Base-by-base conservation (phyloP, 2,113 vertebrate genomes). In the Lycocorax pyrrhopterus region DNA sequence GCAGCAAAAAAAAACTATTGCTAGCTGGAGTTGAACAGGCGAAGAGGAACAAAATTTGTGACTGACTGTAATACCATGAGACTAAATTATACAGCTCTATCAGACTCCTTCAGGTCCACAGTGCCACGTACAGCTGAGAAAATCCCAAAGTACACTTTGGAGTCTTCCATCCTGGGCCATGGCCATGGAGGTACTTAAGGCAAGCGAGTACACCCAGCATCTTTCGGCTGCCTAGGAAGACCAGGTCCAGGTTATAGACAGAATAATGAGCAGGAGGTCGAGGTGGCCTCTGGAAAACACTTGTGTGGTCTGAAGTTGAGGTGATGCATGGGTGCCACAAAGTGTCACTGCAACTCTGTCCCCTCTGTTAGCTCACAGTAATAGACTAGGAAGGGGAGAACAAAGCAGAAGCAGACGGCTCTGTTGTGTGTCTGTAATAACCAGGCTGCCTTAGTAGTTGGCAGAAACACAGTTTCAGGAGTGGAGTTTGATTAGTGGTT, bases 141-240 rank as follows among this genome's bases (percentile, higher is more conserved):
- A 75, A 55, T 44, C 60, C 32, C 30, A 26, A 29, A 21, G 30
- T 55, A 49, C 7, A 3, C n/a, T 66, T 73, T 22, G n/a, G 35
- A 73, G 27, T 49, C 46, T 58, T 79, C 67, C 16, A 23, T 26
- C 37, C 15, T 27, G 37, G 32, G 10, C 66, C 44, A 23, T 23
- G n/a, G 29, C 58, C 53, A 25, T 9, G 35, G 53, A 41, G 39
- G 13, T 75, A 26, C 47, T 51, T 60, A 10, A n/a, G 9, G 39
- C 29, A 72, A 72, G 26, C 0, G 20, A 52, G 16, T 37, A 20
- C 4, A 35, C 7, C 29, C 35, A 73, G 4, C 37, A 41, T 10
- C 7, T 16, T 81, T 55, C 0, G 0, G 7, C 69, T 68, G 33
- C 52, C 41, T 12, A 7, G 53, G 58, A 37, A 44, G 46, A 35